Evolutionary conservation across 2,797 vertebrate genomes (phyloP).

Genomic region (Sarcophilus harrisii): DNA sequence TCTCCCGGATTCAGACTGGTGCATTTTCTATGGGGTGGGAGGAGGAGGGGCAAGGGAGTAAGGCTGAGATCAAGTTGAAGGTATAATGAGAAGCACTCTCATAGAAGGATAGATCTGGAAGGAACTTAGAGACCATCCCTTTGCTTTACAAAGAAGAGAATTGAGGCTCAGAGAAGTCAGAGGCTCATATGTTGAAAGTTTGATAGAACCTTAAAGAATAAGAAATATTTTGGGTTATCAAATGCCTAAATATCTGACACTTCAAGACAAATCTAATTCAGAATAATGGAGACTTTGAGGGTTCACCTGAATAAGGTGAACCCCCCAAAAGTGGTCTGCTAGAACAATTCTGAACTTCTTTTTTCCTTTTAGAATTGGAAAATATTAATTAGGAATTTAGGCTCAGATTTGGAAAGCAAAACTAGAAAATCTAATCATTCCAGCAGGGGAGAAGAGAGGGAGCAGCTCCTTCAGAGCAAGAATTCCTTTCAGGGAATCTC

Average conservation of each 20-base stretch:
- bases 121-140: background rate
- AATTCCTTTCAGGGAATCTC: background rate
- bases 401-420: background rate
- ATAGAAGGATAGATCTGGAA: background rate
- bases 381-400: background rate
- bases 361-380: background rate
- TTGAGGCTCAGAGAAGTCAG: background rate
- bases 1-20: conserved; percentile 77
- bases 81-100: conserved; percentile 3
- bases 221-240: background rate
- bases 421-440: background rate
- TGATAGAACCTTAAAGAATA: background rate
- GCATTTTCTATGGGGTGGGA: conserved; percentile 80
- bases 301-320: background rate
- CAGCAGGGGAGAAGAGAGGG: background rate
- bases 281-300: background rate
- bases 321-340: background rate
- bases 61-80: conserved; percentile 7
- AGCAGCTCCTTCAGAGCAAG: background rate
- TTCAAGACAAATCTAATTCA: background rate
- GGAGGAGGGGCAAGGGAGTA: background rate
- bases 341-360: background rate
- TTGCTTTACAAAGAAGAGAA: background rate
- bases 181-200: background rate
- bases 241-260: background rate